Conservation (phyloP, 2,113 vertebrate genomes). For the Hoplias malabaricus region DNA sequence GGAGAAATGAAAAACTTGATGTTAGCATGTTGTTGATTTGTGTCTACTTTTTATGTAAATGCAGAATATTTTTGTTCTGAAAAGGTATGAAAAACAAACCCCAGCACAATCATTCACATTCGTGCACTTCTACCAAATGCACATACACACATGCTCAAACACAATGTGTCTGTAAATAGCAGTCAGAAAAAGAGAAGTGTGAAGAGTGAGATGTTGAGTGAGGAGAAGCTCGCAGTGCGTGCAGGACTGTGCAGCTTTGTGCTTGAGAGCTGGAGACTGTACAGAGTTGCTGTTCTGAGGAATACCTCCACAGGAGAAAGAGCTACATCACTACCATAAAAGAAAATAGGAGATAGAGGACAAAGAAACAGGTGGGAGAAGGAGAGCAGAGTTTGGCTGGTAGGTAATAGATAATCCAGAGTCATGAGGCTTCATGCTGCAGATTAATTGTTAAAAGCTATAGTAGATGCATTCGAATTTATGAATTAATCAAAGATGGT, state of each 20-base stretch:
- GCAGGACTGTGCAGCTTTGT: constrained; percentile 1
- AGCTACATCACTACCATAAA: not conserved
- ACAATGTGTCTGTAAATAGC: constrained; percentile 46
- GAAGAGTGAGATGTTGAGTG: constrained; percentile 44
- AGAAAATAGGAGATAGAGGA: not conserved
- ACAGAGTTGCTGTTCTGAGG: not conserved
- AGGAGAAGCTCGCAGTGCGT: constrained; percentile 9
- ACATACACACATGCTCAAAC: not conserved
- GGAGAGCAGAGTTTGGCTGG: constrained; percentile 25
- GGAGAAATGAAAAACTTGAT: too few relatives aligned
- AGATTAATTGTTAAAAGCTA: not conserved
- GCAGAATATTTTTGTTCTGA: not conserved
- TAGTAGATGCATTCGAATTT: not conserved
- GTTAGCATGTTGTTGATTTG: not conserved
- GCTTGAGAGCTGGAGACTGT: not conserved
- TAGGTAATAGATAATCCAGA: constrained; percentile 20
- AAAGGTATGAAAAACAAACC: not conserved
- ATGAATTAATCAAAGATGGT: too few relatives aligned
- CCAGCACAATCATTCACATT: not conserved
- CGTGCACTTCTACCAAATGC: not conserved
- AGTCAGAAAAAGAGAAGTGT: constrained; percentile 51
- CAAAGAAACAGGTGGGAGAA: constrained; percentile 28
- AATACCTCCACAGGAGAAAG: constrained; percentile 13
- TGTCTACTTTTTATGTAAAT: not conserved
- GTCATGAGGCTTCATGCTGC: not conserved